These are phyloP conservation scores for Haliclona indistincta DNA, from an alignment of 37 sponge, comb jelly and placozoan genomes.

Conservation along the genomic window DNA sequence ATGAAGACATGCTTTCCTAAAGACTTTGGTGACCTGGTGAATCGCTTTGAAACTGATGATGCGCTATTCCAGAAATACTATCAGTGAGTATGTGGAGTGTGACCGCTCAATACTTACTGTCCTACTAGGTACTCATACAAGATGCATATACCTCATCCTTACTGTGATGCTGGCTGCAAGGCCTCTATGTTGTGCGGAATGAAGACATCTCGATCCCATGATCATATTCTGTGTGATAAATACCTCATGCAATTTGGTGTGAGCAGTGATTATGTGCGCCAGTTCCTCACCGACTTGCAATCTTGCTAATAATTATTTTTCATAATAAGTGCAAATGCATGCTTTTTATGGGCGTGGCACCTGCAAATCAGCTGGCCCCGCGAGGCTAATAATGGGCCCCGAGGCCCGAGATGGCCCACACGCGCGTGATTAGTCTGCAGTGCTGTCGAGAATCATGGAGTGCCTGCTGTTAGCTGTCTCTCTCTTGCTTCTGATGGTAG, in stretches of 20 bases:
- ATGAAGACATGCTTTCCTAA: constrained; percentile 58
- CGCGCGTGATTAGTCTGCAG: too few species aligned
- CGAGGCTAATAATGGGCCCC: too few species aligned
- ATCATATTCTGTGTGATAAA: constrained; percentile 31
- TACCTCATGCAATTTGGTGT: constrained; percentile 10
- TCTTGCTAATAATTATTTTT: too few species aligned
- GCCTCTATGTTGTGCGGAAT: constrained; percentile 36
- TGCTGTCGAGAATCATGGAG: too few species aligned
- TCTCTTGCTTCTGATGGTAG: too few species aligned
- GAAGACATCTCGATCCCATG: constrained; percentile 29
- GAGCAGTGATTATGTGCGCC: constrained; percentile 18
- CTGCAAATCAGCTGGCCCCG: too few species aligned
- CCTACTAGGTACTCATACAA: constrained; percentile 50
- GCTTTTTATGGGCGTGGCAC: too few species aligned
- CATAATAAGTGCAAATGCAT: too few species aligned
- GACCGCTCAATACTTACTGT: background rate
- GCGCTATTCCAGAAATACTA: constrained; percentile 65
- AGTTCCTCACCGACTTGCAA: background rate
- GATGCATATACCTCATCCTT: constrained; percentile 30
- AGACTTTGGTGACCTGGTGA: constrained; percentile 72
- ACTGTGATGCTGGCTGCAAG: constrained; percentile 64
- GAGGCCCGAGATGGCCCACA: too few species aligned
- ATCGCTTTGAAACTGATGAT: constrained; percentile 57
- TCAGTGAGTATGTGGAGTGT: constrained; percentile 20
- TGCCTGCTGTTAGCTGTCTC: too few species aligned